Conservation (phyloP, 2,888 invertebrate species). For the Phortica okadai region DNA sequence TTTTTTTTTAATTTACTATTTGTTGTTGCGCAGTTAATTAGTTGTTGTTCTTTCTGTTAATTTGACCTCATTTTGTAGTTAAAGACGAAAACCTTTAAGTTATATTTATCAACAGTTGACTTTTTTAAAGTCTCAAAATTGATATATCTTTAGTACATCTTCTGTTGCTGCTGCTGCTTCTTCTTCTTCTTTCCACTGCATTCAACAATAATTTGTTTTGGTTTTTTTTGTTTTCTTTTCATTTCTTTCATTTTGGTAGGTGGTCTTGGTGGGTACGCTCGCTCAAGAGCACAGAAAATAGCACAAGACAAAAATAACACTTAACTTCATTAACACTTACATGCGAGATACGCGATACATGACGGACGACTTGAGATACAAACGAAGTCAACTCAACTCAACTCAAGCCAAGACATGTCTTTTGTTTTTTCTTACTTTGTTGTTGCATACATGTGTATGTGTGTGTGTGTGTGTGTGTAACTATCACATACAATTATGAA, state of each 20-base stretch:
- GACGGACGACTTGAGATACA: background rate
- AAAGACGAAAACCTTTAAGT: background rate
- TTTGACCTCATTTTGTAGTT: background rate
- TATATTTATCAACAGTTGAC: too few species aligned
- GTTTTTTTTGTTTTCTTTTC: slow-evolving; percentile 14
- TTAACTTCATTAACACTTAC: slow-evolving; percentile 69
- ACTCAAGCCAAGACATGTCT: background rate
- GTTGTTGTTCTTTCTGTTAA: background rate
- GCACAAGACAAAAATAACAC: slow-evolving; percentile 49
- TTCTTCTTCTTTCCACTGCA: background rate
- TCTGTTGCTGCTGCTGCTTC: background rate
- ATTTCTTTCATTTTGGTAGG: slow-evolving; percentile 12
- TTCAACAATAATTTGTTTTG: background rate
- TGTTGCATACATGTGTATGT: background rate
- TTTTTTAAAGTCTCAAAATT: too few species aligned
- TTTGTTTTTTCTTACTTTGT: background rate
- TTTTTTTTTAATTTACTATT: background rate
- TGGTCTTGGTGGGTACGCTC: background rate
- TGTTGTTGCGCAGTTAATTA: background rate
- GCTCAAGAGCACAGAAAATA: too few species aligned
- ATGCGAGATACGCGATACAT: slow-evolving; percentile 60
- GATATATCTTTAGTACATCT: background rate
- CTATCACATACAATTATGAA: slow-evolving; percentile 62
- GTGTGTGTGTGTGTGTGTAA: background rate
- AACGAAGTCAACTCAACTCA: background rate